A percentile compares a stretch with the other conserved stretches of the same genome.
Evolutionary conservation across 2,797 vertebrate species (phyloP).

Genomic region (Thaleichthys pacificus): DNA sequence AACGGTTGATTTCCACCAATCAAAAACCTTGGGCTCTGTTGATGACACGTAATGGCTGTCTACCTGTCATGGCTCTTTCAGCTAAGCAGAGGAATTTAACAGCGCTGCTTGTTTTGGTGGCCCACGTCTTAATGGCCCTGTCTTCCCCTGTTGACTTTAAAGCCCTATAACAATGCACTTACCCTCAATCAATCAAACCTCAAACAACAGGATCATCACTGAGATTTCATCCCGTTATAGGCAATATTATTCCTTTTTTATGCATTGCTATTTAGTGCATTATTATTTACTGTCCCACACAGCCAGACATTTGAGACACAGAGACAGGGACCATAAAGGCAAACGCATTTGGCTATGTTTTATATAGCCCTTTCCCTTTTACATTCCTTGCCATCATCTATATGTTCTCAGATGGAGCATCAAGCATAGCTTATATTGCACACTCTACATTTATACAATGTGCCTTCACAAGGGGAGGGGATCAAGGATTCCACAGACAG

Average conservation of each 20-base stretch:
- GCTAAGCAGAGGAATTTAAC: background rate
- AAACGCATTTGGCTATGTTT: too few species aligned
- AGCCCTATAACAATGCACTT: slow-evolving; percentile 4
- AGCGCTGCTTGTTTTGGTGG: background rate
- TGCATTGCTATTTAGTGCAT: background rate
- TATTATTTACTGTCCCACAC: background rate
- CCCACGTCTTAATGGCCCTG: background rate
- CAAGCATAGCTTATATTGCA: too few species aligned
- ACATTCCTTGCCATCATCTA: background rate
- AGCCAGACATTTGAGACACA: background rate
- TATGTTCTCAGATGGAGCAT: background rate
- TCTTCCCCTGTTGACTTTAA: slow-evolving; percentile 2
- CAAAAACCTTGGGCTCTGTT: background rate
- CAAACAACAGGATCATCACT: background rate
- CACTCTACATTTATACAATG: too few species aligned
- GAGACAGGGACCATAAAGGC: background rate
- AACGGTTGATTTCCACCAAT: background rate
- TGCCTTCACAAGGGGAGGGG: too few species aligned
- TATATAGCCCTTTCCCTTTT: background rate
- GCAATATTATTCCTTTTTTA: background rate
- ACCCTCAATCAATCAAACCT: background rate
- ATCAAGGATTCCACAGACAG: too few species aligned
- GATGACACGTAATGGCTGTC: background rate
- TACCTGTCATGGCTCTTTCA: background rate
- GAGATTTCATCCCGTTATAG: background rate